phyloP scores from a whole-genome alignment of 2,888 invertebrate species.

The Hydrotaea diabolus region DNA sequence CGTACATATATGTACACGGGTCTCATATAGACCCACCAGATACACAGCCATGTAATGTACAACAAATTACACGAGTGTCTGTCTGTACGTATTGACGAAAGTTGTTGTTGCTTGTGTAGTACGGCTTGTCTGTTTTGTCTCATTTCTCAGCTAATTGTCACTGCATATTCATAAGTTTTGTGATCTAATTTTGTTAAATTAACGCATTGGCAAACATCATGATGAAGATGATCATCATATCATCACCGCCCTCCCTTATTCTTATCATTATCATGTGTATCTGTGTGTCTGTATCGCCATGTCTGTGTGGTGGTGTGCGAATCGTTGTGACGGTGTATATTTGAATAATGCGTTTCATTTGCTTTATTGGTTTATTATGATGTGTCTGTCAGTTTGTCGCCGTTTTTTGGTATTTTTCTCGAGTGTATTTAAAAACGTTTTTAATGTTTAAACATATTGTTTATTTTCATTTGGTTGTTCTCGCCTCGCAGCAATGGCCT shows the following conservation, averaged over 20 bases:
- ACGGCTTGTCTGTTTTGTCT: conserved; percentile 31
- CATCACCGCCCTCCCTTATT: conserved; percentile 27
- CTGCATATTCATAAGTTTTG: conserved; percentile 70
- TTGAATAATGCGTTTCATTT: conserved; percentile 54
- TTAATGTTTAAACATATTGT: conserved; percentile 1
- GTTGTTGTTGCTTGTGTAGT: background rate
- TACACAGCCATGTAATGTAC: conserved; percentile 14
- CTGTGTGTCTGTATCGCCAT: conserved; percentile 11
- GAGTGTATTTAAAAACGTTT: conserved; percentile 19
- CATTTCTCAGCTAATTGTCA: conserved; percentile 71
- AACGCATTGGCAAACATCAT: conserved; percentile 63
- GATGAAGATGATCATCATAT: conserved; percentile 45
- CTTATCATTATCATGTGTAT: conserved; percentile 34
- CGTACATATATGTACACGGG: background rate
- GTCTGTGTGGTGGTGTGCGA: conserved; percentile 3
- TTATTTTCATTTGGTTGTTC: conserved; percentile 20
- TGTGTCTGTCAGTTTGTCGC: conserved; percentile 30
- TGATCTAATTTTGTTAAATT: conserved; percentile 68
- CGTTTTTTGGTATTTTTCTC: conserved; percentile 15
- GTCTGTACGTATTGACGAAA: background rate
- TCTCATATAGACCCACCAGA: background rate
- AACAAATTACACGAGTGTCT: background rate
- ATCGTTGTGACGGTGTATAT: background rate
- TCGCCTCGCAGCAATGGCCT: background rate
- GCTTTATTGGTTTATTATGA: conserved; percentile 60